Evolutionary conservation across 2,888 invertebrate species (phyloP).

Genomic region (Mallateleia sp.): DNA sequence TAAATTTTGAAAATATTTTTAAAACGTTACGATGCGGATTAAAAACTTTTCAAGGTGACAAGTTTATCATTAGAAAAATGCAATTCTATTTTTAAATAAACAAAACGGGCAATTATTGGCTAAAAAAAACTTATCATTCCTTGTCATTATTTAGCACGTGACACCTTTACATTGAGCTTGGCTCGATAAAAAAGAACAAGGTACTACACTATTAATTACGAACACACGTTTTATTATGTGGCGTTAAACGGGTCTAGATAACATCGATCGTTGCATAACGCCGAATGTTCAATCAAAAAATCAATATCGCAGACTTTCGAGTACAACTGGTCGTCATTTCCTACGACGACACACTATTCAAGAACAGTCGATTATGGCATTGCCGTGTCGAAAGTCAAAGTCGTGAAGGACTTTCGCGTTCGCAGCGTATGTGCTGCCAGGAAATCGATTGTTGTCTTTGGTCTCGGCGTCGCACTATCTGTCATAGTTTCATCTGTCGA

Average conservation of each 20-base stretch:
- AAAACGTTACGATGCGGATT: too few species aligned
- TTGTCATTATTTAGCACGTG: too few species aligned
- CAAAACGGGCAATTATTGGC: too few species aligned
- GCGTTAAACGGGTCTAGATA: slow-evolving; percentile 56
- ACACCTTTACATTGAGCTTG: too few species aligned
- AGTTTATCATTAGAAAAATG: too few species aligned
- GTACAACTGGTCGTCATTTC: slow-evolving; percentile 56
- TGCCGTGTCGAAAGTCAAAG: slow-evolving; percentile 73
- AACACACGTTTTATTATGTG: slow-evolving; percentile 14
- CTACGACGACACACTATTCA: slow-evolving; percentile 70
- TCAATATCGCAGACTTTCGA: slow-evolving; percentile 70
- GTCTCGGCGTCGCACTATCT: not conserved
- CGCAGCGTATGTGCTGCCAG: slow-evolving; percentile 29
- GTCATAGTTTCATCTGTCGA: slow-evolving; percentile 20
- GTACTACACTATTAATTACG: slow-evolving; percentile 50
- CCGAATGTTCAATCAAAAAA: slow-evolving; percentile 64
- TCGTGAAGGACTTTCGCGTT: slow-evolving; percentile 73
- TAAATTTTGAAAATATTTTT: too few species aligned
- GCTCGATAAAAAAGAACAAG: slow-evolving; percentile 30
- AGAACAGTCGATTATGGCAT: slow-evolving; percentile 68
- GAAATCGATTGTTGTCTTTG: slow-evolving; percentile 60
- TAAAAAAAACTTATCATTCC: too few species aligned
- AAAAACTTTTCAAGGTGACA: too few species aligned
- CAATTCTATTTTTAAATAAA: too few species aligned
- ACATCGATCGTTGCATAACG: slow-evolving; percentile 56